phyloP scores from a whole-genome alignment of 2,888 invertebrate species.

The Temnothorax rugatulus region DNA sequence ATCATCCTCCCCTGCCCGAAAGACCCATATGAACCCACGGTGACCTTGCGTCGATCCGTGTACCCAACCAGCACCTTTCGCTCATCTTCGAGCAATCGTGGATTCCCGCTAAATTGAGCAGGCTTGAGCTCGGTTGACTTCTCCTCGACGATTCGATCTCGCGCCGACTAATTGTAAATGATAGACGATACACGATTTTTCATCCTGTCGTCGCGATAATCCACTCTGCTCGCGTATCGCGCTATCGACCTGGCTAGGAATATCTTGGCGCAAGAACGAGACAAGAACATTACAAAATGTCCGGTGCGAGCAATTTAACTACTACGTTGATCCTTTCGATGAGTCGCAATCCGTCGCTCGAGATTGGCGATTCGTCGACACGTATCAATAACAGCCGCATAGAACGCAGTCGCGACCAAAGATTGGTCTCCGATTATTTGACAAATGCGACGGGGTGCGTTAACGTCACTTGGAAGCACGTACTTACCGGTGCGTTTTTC shows the following conservation, averaged over 20 bases:
- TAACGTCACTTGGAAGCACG: neutral
- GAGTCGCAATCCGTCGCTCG: neutral
- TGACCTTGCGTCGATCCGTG: conserved; percentile 66
- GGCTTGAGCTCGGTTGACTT: conserved; percentile 56
- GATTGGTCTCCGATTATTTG: neutral
- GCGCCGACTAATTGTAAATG: conserved; percentile 41
- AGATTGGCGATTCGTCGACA: neutral
- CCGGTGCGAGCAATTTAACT: neutral
- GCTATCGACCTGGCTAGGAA: neutral
- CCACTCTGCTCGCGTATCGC: neutral
- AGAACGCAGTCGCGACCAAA: neutral
- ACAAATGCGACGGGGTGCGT: neutral
- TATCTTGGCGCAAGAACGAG: neutral
- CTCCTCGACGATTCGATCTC: conserved; percentile 60
- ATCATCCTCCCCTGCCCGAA: conserved; percentile 57
- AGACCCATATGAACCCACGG: conserved; percentile 55
- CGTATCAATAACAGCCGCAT: neutral
- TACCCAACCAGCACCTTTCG: conserved; percentile 66
- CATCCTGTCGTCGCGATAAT: conserved; percentile 60
- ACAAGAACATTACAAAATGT: neutral
- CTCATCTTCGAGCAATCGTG: conserved; percentile 74
- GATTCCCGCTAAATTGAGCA: conserved; percentile 65
- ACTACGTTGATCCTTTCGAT: neutral
- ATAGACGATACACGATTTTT: conserved; percentile 66
- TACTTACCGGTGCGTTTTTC: conserved; percentile 91